These are phyloP conservation scores for Bufotes viridis DNA, from an alignment of 2,797 vertebrate species.

Conservation along the genomic window DNA sequence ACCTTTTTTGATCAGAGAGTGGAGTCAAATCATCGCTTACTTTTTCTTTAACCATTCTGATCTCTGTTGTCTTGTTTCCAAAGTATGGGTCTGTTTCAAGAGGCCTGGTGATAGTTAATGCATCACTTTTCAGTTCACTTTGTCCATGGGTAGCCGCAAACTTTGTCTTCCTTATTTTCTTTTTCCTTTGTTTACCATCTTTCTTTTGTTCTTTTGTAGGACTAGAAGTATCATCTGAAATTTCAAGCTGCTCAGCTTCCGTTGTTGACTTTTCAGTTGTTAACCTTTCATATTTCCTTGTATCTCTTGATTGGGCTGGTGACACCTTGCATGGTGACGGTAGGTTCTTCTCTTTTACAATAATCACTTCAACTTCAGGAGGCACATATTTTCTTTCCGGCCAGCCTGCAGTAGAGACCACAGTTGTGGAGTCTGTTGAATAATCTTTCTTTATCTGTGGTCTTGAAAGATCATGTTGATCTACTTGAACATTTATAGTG, in stretches of 20 bases:
- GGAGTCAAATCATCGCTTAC: background rate
- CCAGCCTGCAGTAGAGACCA: conserved; percentile 51
- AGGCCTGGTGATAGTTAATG: background rate
- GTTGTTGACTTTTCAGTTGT: conserved; percentile 1
- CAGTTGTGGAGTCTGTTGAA: conserved; percentile 63
- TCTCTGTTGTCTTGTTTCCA: background rate
- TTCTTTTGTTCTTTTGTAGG: background rate
- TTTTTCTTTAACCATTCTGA: conserved; percentile 14
- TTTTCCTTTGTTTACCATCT: conserved; percentile 18
- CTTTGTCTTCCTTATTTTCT: conserved; percentile 16
- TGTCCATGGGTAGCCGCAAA: background rate
- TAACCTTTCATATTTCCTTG: conserved; percentile 12
- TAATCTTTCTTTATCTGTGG: conserved; percentile 57
- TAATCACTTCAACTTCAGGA: conserved; percentile 70
- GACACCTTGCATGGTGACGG: conserved; percentile 59
- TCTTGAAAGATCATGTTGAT: conserved; percentile 52
- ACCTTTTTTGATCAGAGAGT: background rate
- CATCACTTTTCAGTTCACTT: background rate
- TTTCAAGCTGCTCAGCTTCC: background rate
- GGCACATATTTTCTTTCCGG: conserved; percentile 64
- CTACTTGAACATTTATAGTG: conserved; percentile 31
- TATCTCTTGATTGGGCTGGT: conserved; percentile 25
- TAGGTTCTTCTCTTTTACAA: conserved; percentile 72
- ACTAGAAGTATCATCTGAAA: conserved; percentile 17
- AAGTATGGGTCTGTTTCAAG: background rate